phyloP scores from a whole-genome alignment of 2,888 invertebrate genomes.

The Cosmorhoe ocellata region DNA sequence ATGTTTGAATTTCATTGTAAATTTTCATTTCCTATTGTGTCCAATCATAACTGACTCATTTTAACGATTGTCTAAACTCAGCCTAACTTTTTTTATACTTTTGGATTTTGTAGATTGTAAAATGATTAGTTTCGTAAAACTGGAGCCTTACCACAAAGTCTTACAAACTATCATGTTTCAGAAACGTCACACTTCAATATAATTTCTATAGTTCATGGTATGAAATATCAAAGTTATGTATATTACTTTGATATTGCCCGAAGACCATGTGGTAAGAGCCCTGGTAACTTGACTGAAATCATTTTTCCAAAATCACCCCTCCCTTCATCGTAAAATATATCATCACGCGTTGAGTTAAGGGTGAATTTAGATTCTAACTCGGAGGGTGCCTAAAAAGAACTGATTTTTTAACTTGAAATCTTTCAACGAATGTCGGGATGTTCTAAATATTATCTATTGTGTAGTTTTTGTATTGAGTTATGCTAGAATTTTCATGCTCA shows the following conservation, averaged over 20 bases:
- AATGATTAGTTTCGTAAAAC: too few species aligned
- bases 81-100: background rate
- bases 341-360: conserved; percentile 24
- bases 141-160: too few species aligned
- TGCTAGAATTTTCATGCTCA: conserved; percentile 12
- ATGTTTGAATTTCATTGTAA: conserved; percentile 11
- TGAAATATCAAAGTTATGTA: too few species aligned
- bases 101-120: background rate
- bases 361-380: conserved; percentile 26
- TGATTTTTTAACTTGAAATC: conserved; percentile 34
- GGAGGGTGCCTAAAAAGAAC: conserved; percentile 36
- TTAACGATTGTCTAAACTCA: background rate
- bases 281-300: conserved; percentile 5
- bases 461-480: conserved; percentile 11
- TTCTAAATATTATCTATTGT: conserved; percentile 19
- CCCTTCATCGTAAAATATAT: conserved; percentile 20
- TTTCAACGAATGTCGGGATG: conserved; percentile 35
- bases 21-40: conserved; percentile 4
- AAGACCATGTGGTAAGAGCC: too few species aligned
- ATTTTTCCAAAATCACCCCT: conserved; percentile 4
- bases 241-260: too few species aligned
- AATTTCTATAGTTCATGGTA: too few species aligned
- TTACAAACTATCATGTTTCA: too few species aligned
- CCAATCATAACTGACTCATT: conserved; percentile 7
- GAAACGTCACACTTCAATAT: too few species aligned